phyloP scores from a whole-genome alignment of 2,113 vertebrate genomes.

The Opisthocomus hoazin region DNA sequence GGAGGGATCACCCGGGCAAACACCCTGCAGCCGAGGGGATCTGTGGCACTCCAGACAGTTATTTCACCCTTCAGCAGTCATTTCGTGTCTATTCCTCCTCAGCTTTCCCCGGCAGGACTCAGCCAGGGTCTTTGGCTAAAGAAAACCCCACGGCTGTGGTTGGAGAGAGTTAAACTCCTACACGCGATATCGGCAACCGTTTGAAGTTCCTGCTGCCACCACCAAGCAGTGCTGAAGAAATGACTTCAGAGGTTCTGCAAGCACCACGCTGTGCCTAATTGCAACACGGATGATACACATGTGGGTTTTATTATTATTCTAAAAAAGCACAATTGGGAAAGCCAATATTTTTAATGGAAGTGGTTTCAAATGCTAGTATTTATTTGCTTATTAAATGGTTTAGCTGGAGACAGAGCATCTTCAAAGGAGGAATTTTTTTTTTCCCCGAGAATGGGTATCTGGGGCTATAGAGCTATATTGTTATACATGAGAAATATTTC shows the following conservation, averaged over 20 bases:
- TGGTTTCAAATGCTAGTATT: background rate
- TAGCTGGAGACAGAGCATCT: background rate
- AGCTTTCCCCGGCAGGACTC: background rate
- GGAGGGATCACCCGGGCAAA: background rate
- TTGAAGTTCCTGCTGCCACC: background rate
- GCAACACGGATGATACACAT: background rate
- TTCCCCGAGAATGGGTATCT: background rate
- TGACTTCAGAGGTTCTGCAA: background rate
- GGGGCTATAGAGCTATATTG: background rate
- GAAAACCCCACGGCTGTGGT: background rate
- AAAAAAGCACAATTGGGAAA: background rate
- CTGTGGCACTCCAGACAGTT: background rate
- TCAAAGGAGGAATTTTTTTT: background rate
- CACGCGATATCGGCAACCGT: rapidly evolving
- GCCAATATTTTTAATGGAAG: conserved; percentile 19
- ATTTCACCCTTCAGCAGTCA: background rate
- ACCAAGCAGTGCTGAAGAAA: background rate
- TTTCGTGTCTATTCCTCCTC: background rate
- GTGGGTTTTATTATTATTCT: background rate
- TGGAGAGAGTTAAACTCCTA: background rate
- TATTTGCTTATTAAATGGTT: conserved; percentile 6
- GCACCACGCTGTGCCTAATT: background rate
- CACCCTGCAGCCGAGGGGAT: background rate
- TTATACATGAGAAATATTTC: background rate
- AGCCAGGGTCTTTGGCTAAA: background rate